A percentile compares a stretch with the other conserved stretches of the same genome.
Conservation (phyloP, 2,113 vertebrate genomes). For the Clarias batrachus region DNA sequence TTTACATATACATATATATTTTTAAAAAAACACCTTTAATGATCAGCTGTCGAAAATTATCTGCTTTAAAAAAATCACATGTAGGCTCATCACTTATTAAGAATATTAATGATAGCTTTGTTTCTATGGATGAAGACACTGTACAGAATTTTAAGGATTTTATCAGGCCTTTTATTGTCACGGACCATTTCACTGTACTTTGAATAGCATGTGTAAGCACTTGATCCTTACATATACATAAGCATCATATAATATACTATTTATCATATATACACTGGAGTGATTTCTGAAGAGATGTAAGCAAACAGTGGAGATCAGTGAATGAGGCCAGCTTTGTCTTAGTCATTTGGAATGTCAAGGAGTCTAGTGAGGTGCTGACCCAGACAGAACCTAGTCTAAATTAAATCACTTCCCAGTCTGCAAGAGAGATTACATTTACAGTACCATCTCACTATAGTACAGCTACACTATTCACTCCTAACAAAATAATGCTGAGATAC, state of each 20-base stretch:
- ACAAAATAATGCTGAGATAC: not conserved
- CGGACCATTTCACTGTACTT: not conserved
- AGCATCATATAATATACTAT: too few relatives aligned
- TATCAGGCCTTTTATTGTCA: not conserved
- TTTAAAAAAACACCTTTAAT: not conserved
- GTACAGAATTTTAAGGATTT: not conserved
- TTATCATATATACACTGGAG: slow-evolving; percentile 30
- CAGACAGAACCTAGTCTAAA: slow-evolving; percentile 49
- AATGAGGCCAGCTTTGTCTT: slow-evolving; percentile 43
- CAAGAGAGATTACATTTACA: slow-evolving; percentile 51
- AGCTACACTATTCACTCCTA: not conserved
- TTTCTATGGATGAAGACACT: not conserved
- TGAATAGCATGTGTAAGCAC: not conserved
- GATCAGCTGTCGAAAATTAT: not conserved
- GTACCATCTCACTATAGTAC: slow-evolving; percentile 29
- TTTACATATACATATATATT: too few relatives aligned
- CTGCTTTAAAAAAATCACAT: not conserved
- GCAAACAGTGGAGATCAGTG: slow-evolving; percentile 18
- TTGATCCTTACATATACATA: slow-evolving; percentile 55
- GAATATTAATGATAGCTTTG: not conserved
- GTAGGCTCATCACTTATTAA: not conserved
- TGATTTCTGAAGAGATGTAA: slow-evolving; percentile 63
- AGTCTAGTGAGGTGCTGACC: slow-evolving; percentile 26
- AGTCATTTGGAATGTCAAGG: slow-evolving; percentile 17
- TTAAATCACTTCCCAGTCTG: slow-evolving; percentile 61